phyloP scores from a whole-genome alignment of 1,140 invertebrate genomes.

The Spodoptera litura region DNA sequence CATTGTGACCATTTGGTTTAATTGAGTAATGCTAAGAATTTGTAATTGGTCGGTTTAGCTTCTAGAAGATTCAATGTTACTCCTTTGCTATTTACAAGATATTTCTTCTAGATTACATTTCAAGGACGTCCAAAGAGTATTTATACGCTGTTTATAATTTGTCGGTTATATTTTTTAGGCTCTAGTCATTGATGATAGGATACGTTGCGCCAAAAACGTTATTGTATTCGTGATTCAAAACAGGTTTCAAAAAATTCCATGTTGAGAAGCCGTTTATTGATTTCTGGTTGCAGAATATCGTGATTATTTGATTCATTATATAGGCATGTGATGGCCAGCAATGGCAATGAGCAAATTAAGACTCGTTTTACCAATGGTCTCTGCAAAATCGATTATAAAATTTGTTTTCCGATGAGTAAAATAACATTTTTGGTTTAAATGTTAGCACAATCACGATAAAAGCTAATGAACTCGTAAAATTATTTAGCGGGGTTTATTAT shows the following conservation, averaged over 20 bases:
- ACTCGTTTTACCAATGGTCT: slow-evolving; percentile 8
- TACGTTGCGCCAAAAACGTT: slow-evolving; percentile 35
- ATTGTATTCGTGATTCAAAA: slow-evolving; percentile 38
- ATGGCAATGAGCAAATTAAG: not conserved
- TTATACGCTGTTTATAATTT: slow-evolving; percentile 1
- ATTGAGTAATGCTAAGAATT: no score
- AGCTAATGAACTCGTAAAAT: not conserved
- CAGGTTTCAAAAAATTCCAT: slow-evolving; percentile 41
- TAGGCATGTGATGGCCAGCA: not conserved
- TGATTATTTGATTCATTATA: slow-evolving; percentile 21
- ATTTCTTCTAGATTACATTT: not conserved
- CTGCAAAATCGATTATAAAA: slow-evolving; percentile 10
- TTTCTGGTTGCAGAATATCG: slow-evolving; percentile 38
- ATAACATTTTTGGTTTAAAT: not conserved
- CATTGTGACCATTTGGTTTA: no score
- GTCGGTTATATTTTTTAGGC: slow-evolving; percentile 36
- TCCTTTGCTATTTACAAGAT: not conserved
- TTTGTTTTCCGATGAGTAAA: not conserved
- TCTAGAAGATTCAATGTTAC: not conserved
- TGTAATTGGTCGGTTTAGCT: no score
- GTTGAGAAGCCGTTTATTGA: slow-evolving; percentile 33
- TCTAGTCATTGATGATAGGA: slow-evolving; percentile 32
- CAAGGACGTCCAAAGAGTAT: not conserved
- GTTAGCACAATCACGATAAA: not conserved
- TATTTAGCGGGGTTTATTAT: not conserved